Percentiles rank a stretch among this genome's conserved stretches.
These are phyloP conservation scores for Teleogryllus occipitalis DNA, from an alignment of 1,140 invertebrate species.

Conservation along the genomic window DNA sequence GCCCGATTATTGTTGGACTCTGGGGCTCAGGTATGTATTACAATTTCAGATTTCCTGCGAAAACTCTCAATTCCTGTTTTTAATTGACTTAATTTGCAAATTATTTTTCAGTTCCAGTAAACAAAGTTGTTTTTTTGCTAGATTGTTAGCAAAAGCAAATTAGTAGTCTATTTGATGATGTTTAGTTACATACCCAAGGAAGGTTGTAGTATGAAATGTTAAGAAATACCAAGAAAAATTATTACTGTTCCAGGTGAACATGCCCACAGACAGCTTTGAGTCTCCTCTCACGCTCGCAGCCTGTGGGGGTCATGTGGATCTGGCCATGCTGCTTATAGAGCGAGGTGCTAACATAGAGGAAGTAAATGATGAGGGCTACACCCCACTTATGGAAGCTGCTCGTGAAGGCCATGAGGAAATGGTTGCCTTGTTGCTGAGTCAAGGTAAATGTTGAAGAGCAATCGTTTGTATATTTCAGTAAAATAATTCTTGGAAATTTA, in stretches of 20 bases:
- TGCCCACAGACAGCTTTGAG: slow-evolving; percentile 99
- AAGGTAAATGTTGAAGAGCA: slow-evolving; percentile 47
- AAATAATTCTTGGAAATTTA: background rate
- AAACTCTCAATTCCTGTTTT: no score
- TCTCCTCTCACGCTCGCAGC: slow-evolving; percentile 95
- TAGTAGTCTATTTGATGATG: background rate
- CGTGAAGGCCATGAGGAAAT: slow-evolving; percentile 97
- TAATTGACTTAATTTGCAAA: no score
- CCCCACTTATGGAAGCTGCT: slow-evolving; percentile 97
- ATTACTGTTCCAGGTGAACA: slow-evolving; percentile 64
- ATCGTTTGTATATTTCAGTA: no score
- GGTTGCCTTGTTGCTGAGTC: slow-evolving; percentile 86
- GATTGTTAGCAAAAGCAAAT: no score
- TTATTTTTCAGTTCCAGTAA: no score
- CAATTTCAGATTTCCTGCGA: no score
- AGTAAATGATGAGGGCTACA: slow-evolving; percentile 99
- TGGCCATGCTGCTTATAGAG: slow-evolving; percentile 90
- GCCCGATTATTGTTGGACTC: slow-evolving; percentile 86
- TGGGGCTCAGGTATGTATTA: slow-evolving; percentile 73
- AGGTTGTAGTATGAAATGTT: background rate
- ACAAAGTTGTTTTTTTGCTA: no score
- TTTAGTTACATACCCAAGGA: background rate
- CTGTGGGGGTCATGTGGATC: slow-evolving; percentile 95
- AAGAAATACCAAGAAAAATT: slow-evolving; percentile 3
- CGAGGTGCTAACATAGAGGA: slow-evolving; percentile 98